Evolutionary conservation across 2,888 invertebrate species (phyloP).

Genomic region (Heliconius hortense): DNA sequence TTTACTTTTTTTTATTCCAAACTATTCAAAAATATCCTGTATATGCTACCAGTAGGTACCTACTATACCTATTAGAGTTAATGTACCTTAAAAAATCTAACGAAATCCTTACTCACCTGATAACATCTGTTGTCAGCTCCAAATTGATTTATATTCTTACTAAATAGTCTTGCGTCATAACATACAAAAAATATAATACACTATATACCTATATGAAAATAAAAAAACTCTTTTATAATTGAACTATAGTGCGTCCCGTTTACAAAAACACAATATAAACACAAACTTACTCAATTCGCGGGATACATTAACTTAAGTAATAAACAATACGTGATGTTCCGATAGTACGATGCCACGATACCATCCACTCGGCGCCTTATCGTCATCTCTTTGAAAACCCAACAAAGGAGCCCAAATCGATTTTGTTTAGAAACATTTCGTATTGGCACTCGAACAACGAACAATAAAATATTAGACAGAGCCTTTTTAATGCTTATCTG

Average conservation of each 20-base stretch:
- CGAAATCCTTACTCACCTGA: not conserved
- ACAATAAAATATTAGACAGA: slow-evolving; percentile 46
- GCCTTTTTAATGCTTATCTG: slow-evolving; percentile 49
- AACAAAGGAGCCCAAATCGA: slow-evolving; percentile 42
- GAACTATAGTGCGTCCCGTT: not conserved
- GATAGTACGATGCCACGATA: not conserved
- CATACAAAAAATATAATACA: not conserved
- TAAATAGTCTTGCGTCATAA: not conserved
- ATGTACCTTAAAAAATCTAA: too few species aligned
- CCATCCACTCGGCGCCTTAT: slow-evolving; percentile 34
- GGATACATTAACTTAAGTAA: slow-evolving; percentile 21
- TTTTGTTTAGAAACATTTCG: slow-evolving; percentile 38
- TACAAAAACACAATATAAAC: slow-evolving; percentile 9
- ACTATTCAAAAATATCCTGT: too few species aligned
- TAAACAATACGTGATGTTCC: slow-evolving; percentile 14
- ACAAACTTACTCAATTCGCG: not conserved
- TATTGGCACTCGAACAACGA: slow-evolving; percentile 40
- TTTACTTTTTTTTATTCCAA: not conserved
- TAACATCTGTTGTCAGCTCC: not conserved
- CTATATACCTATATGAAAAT: not conserved
- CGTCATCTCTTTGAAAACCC: slow-evolving; percentile 36
- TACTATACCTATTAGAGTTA: too few species aligned
- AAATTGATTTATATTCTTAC: not conserved
- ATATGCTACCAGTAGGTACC: too few species aligned
- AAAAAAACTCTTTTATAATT: not conserved